These are phyloP conservation scores for Orthosia incerta DNA, from an alignment of 2,888 invertebrate genomes.

Conservation along the genomic window DNA sequence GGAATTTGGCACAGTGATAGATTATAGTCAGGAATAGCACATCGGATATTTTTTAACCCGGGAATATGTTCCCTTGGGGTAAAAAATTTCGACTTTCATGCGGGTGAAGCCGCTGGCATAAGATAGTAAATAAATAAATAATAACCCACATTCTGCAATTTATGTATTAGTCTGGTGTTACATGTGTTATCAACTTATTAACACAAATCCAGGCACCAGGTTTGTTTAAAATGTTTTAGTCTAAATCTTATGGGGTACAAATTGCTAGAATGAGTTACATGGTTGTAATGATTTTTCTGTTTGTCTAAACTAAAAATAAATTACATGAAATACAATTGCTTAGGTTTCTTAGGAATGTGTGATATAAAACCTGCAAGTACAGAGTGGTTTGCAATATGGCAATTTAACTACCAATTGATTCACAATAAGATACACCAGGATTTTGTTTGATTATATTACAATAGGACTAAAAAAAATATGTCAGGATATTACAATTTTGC, in stretches of 20 bases:
- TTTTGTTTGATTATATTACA: not conserved
- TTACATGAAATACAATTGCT: not conserved
- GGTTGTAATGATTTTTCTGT: not conserved
- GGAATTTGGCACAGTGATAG: no score
- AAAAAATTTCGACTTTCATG: no score
- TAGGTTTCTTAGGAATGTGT: not conserved
- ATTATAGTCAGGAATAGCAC: no score
- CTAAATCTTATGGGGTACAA: no score
- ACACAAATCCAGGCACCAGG: not conserved
- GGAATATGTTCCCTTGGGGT: no score
- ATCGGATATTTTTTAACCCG: no score
- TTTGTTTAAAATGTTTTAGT: not conserved
- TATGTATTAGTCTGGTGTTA: no score
- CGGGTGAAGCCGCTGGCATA: no score
- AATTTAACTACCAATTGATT: not conserved
- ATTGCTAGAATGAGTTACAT: not conserved
- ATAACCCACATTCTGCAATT: not conserved
- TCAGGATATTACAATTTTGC: no score
- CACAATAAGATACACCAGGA: not conserved
- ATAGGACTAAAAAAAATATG: not conserved
- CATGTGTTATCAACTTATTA: not conserved
- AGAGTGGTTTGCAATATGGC: not conserved
- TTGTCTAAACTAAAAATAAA: not conserved
- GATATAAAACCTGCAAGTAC: not conserved
- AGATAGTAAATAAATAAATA: not conserved